Conservation (phyloP, 1,140 invertebrate species). For the Trichomalopsis sarcophagae region DNA sequence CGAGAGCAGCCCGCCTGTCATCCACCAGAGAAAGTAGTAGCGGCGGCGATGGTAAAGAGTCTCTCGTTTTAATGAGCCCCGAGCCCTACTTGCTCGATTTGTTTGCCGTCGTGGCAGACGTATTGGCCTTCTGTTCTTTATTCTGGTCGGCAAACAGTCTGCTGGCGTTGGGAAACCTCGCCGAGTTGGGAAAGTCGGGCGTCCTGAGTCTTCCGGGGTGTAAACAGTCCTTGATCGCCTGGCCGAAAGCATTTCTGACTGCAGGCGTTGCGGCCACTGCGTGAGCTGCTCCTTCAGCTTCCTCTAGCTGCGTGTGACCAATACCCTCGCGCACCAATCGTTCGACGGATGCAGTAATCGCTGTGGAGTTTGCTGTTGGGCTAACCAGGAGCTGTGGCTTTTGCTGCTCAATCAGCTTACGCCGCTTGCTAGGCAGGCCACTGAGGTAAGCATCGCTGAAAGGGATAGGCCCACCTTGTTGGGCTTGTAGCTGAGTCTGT, state of each 20-base stretch:
- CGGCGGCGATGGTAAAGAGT: background rate
- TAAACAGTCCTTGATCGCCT: conserved; percentile 70
- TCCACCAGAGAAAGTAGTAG: background rate
- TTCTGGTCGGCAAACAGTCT: conserved; percentile 66
- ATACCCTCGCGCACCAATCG: conserved; percentile 69
- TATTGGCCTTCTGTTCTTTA: conserved; percentile 44
- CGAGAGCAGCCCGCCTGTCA: background rate
- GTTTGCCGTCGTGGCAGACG: conserved; percentile 1
- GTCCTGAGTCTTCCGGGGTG: conserved; percentile 64
- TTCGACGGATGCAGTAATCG: conserved; percentile 68
- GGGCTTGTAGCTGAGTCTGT: conserved; percentile 66
- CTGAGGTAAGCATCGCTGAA: conserved; percentile 90
- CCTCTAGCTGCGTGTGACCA: conserved; percentile 65
- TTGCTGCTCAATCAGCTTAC: conserved; percentile 80
- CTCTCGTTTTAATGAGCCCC: background rate
- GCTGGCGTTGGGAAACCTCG: conserved; percentile 71
- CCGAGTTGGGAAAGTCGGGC: conserved; percentile 69
- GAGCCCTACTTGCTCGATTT: conserved; percentile 44
- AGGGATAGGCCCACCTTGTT: conserved; percentile 72
- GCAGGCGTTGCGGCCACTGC: conserved; percentile 68
- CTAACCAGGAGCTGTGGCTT: conserved; percentile 69
- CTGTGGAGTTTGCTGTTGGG: conserved; percentile 64
- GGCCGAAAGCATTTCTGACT: conserved; percentile 71
- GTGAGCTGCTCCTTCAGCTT: conserved; percentile 68
- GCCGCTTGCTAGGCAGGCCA: conserved; percentile 86